Conservation (phyloP, 2,888 invertebrate genomes). For the Aleiodes testaceus region DNA sequence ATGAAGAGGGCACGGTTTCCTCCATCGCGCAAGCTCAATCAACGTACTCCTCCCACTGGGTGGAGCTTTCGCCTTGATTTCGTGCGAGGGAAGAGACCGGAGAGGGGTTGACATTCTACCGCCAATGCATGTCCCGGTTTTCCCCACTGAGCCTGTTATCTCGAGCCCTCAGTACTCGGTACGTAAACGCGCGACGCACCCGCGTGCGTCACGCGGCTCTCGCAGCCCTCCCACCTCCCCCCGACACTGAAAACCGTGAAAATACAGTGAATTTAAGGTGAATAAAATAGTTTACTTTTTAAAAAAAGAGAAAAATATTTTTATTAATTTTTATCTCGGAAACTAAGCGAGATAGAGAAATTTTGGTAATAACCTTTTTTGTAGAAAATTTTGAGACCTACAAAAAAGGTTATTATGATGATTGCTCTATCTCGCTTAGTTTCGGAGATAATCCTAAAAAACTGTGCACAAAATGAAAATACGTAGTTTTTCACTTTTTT, state of each 20-base stretch:
- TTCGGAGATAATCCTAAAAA: no score
- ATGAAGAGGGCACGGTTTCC: constrained; percentile 25
- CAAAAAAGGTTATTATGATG: no score
- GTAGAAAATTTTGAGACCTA: no score
- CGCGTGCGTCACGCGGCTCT: constrained; percentile 58
- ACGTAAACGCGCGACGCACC: constrained; percentile 68
- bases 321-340: no score
- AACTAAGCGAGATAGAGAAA: no score
- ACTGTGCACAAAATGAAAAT: no score
- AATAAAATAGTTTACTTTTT: neutral
- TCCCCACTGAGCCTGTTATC: constrained; percentile 15
- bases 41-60: constrained; percentile 55
- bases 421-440: no score
- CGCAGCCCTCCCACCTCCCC: constrained; percentile 52
- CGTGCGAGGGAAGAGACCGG: neutral
- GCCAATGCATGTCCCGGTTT: constrained; percentile 67
- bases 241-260: constrained; percentile 26
- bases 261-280: constrained; percentile 30
- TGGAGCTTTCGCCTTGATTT: constrained; percentile 62
- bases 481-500: no score
- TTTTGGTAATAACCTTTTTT: no score
- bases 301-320: neutral
- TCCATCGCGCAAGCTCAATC: constrained; percentile 45
- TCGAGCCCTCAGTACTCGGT: constrained; percentile 65
- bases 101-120: constrained; percentile 32